Evolutionary conservation across 2,888 invertebrate species (phyloP), one percentile per base, ranked within the genome.

Genomic region (Drosophila hamatofila): DNA sequence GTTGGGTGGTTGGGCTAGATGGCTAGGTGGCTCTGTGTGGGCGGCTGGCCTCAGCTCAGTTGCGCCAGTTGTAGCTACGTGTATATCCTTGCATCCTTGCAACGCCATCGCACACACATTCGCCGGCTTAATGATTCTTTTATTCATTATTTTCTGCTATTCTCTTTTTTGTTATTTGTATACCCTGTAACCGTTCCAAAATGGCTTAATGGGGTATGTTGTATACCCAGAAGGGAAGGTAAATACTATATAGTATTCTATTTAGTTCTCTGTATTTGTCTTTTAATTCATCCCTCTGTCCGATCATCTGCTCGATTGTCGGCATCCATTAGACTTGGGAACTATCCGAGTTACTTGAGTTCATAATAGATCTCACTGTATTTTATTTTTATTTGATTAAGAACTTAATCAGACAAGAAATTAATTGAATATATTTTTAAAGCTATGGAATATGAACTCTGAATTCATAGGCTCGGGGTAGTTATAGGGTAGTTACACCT

Each of bases 111-210:
- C 75, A 77, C 75, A 75, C 75, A 80, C 78, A 80, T 73, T 81
- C 85, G 75, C 78, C 75, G 79, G 82, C 88, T 88, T 88, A 89
- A 88, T 88, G 85, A 88, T 88, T 90, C 88, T 85, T 90, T 88
- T 88, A 87, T 90, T 88, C 88, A 88, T 87, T 87, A 89, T 88
- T 88, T 84, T 81, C 58, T 14, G 54, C 54, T 57, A 71, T 66
- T 64, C 42, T 55, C 48, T 62, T 71, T 66, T 65, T 64, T 42
- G 37, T 54, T 52, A 37, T 52, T 54, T 37, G 35, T 25, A 54
- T 39, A 27, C 39, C 54, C 54, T 25, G 35, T 16, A 35, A 23
- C 9, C 51, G 9, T 4, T 21, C 14, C 49, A 21, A 9, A 18
- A 16, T 7, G 16, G 5, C 16, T 5, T 9, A 52, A 23, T 16